Base-by-base conservation (phyloP, 2,888 invertebrate genomes). In the Tinea pellionella region DNA sequence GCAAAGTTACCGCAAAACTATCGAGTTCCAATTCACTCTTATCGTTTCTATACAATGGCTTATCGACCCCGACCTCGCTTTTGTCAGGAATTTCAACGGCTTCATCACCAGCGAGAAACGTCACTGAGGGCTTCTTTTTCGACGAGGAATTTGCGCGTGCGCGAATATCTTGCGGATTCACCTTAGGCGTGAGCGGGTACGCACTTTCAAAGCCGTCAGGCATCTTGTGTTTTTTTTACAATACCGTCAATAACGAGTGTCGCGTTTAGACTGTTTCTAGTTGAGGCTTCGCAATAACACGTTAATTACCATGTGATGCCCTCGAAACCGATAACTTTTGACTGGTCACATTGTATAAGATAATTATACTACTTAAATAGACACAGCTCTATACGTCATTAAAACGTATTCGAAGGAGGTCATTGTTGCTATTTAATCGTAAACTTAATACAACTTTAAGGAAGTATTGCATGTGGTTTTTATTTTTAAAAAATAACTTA, bases 181-280 rank as follows among this genome's bases (percentile, higher is more conserved):
- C 69, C 24, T 80, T 68, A 24, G 88, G 87, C 59, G 81, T 74
- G 62, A 89, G 73, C 19, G 90, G 90, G 71, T 90, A 89, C 43
- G 86, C 78, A 67, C 80, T 81, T 70, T 90, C 90, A 66, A 89
- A 89, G 51, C 75, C 77, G 75, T 90, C 89, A 51, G 90, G 90
- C 91, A 91, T 91, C 69, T 69, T 74, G 24, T 24, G 19, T 29
- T 15, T 13, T 13, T 53, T 16, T 56, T 51, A n/a, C 37, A 59
- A 59, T 51, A 51, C 37, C 59, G 56, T 42, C 53, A 15, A n/a
- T 12, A 61, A 61, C 16, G 37, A 57, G n/a, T 32, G 57, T 32
- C 56, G 29, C 24, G 30, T 32, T 32, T 37, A 47, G 29, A 55
- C 51, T 53, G 19, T 42, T 56, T 56, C 59, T 59, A 18, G 32